Evolutionary conservation across 1,140 invertebrate genomes (phyloP).

Genomic region (Pentalonia nigronervosa): DNA sequence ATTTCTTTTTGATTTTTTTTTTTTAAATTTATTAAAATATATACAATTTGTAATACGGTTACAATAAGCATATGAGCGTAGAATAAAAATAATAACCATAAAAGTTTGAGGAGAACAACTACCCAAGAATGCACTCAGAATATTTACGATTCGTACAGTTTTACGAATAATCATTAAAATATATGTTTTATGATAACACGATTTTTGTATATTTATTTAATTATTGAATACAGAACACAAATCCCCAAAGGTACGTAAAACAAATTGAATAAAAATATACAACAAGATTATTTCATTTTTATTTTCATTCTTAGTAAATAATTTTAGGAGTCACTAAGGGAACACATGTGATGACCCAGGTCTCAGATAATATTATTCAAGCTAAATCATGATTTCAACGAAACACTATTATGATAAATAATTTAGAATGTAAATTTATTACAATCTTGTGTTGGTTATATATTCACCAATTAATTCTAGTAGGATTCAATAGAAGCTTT

Average conservation of each 20-base stretch:
- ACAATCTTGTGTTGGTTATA: neutral
- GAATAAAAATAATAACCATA: too few relatives aligned
- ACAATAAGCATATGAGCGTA: too few relatives aligned
- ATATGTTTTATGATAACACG: neutral
- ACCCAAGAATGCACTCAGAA: neutral
- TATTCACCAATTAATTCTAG: neutral
- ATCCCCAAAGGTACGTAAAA: neutral
- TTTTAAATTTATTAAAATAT: too few relatives aligned
- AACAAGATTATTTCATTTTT: neutral
- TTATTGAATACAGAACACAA: neutral
- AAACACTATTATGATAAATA: neutral
- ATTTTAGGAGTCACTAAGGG: neutral
- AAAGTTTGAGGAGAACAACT: too few relatives aligned
- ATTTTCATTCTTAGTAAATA: neutral
- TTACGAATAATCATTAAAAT: neutral
- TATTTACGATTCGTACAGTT: neutral
- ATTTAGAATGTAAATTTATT: slow-evolving; percentile 17
- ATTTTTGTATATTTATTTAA: neutral
- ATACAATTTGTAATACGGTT: too few relatives aligned
- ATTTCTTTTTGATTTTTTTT: neutral
- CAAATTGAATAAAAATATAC: neutral
- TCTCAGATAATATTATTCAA: neutral
- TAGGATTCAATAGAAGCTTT: neutral
- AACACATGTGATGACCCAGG: neutral
- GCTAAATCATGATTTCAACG: neutral